Percentiles rank a stretch among this genome's conserved stretches.
These are phyloP conservation scores for Styela plicata DNA, from an alignment of 23 tunicate species.

Conservation along the genomic window DNA sequence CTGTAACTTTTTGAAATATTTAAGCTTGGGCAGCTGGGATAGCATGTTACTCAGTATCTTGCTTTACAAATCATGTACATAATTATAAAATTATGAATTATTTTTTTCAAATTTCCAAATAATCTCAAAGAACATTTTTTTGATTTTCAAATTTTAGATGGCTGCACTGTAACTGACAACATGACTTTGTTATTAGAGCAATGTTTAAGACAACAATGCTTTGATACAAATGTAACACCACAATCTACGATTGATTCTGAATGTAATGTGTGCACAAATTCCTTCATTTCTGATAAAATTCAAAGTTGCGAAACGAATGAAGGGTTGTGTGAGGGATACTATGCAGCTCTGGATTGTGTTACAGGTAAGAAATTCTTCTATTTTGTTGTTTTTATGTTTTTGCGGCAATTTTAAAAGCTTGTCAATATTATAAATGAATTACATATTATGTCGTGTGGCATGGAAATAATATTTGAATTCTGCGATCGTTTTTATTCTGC, in stretches of 20 bases:
- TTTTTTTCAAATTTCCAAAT: no score
- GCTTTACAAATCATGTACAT: no score
- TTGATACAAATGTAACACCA: slow-evolving; percentile 2
- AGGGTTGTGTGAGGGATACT: neutral
- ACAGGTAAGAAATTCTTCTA: neutral
- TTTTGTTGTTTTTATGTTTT: neutral
- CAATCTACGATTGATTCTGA: neutral
- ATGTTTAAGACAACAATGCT: slow-evolving; percentile 10
- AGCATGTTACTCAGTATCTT: no score
- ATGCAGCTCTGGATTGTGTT: neutral
- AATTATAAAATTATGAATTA: no score
- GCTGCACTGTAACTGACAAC: neutral
- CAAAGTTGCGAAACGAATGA: slow-evolving; percentile 7
- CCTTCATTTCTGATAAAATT: slow-evolving; percentile 6
- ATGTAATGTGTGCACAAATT: slow-evolving; percentile 16
- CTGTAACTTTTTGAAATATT: no score
- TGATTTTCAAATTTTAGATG: slow-evolving; percentile 5
- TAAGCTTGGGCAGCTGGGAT: no score
- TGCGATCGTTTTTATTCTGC: no score
- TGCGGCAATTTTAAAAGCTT: neutral
- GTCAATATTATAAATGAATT: no score
- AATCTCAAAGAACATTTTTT: no score
- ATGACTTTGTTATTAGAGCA: slow-evolving; percentile 5
- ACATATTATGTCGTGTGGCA: no score
- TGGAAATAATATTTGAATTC: no score